Evolutionary conservation across 2,797 vertebrate species (phyloP), one percentile per base, ranked within the genome.

Genomic region (Poecilia velifera): DNA sequence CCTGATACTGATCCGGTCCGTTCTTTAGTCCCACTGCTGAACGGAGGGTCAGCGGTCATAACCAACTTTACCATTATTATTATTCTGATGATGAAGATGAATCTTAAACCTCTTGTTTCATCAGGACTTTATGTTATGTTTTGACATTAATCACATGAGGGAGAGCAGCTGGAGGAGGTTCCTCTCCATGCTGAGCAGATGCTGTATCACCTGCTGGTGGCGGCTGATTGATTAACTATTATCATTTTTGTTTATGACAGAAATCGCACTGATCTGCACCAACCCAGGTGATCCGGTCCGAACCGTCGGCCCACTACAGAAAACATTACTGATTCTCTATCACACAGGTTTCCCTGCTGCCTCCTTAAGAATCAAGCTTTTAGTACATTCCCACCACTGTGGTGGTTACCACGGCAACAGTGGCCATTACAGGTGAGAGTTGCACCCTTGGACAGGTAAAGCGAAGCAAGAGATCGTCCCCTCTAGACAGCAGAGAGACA

Each of bases 401-500:
- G 18, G 18, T 16, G 6, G 80, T 85, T 77, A 71, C 84, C 79
- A 68, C 76, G 59, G 75, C 7, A 34, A 88, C 81, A n/a, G 80
- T 16, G 59, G 79, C 57, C 1, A 4, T 59, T 13, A 79, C n/a
- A 85, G 90, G 87, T 95, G 95, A 95, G 95, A 96, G 95, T 96
- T 96, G 96, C 95, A 96, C 94, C 95, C 96, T 95, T 93, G 82
- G 76, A 94, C 92, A 96, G 94, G 92, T 94, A 96, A 94, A 97
- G 97, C 95, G 89, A 96, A 95, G 95, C 91, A 92, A 96, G 94
- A 96, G 94, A 96, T 91, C 82, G 88, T 95, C 95, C 95, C 93
- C 91, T 91, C 88, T 89, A 90, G 55, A 96, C 90, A 96, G 95
- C 95, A 93, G 92, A 89, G 88, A 90, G 94, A 87, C 79, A 90